Conservation (phyloP, 2,888 invertebrate genomes). For the Agriopis leucophaearia region DNA sequence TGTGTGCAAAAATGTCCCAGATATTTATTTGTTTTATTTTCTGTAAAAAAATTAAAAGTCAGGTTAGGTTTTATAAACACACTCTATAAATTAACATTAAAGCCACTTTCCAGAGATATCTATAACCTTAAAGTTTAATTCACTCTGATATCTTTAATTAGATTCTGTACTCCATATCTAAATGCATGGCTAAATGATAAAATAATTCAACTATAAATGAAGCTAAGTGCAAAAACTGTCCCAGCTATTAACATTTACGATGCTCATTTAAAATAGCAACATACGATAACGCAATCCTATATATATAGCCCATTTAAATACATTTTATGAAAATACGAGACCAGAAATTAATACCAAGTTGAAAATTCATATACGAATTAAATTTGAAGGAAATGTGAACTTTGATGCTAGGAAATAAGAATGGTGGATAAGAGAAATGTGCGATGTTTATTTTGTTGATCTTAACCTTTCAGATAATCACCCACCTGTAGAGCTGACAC, state of each 20-base stretch:
- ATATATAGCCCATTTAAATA: conserved; percentile 31
- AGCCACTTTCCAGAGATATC: not conserved
- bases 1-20: no score
- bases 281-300: conserved; percentile 32
- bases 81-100: not conserved
- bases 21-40: no score
- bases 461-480: conserved; percentile 50
- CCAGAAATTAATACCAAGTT: conserved; percentile 28
- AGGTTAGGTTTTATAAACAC: no score
- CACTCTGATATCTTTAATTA: conserved; percentile 23
- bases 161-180: conserved; percentile 24
- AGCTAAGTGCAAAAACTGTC: conserved; percentile 47
- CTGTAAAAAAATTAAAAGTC: no score
- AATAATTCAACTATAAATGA: conserved; percentile 32
- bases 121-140: conserved; percentile 31
- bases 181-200: conserved; percentile 22
- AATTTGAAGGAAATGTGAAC: conserved; percentile 15
- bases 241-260: conserved; percentile 48
- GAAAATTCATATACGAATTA: not conserved
- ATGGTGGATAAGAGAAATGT: not conserved
- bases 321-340: conserved; percentile 45
- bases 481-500: conserved; percentile 47
- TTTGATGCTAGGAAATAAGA: conserved; percentile 1
- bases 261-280: conserved; percentile 42
- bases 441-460: not conserved